Evolutionary conservation across 2,113 vertebrate species (phyloP), one percentile per base, ranked within the genome.

Genomic region (Probosciger aterrimus): DNA sequence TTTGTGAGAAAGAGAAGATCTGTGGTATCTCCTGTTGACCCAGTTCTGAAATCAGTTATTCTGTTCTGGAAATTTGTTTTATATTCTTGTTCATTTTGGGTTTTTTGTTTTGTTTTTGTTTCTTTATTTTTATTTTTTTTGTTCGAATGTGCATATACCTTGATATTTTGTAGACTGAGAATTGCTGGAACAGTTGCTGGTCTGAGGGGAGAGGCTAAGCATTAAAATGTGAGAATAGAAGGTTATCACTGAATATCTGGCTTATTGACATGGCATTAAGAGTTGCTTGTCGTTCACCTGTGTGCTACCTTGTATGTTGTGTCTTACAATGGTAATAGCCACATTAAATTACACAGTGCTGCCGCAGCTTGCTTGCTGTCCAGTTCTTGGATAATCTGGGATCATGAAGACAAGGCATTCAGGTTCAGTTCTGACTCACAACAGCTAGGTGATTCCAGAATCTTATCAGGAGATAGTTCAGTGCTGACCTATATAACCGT

Each of bases 111-210:
- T 39, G 39, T 11, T 41, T 41, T 41, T 41, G 39, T 17, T 30
- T 46, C 44, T 46, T 12, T 2, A 6, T 0, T 52, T 30, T 53
- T 53, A 20, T 20, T 57, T 20, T 57, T 33, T 20, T 57, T 8
- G 11, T 3, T 3, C 8, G n/a, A 14, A 4, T 47, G 11, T 20
- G 23, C 5, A 1, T 69, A 0, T 57, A 22, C 65, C 4, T 52
- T 69, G 23, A 7, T 76, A 52, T 46, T 93, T 46, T 7, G 0
- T 60, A 84, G 30, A 16, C 18, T n/a, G 20, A 55, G 20, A 85
- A 33, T 46, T 49, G 4, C n/a, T 90, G 55, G 30, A 41, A n/a
- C 60, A 78, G 10, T 9, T 19, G 9, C 23, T 53, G 18, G 6
- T 79, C 19, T 75, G 57, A 92, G 39, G 52, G 60, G 33, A 41